phyloP scores from a whole-genome alignment of 2,797 vertebrate species.

The Darevskia nairensis region DNA sequence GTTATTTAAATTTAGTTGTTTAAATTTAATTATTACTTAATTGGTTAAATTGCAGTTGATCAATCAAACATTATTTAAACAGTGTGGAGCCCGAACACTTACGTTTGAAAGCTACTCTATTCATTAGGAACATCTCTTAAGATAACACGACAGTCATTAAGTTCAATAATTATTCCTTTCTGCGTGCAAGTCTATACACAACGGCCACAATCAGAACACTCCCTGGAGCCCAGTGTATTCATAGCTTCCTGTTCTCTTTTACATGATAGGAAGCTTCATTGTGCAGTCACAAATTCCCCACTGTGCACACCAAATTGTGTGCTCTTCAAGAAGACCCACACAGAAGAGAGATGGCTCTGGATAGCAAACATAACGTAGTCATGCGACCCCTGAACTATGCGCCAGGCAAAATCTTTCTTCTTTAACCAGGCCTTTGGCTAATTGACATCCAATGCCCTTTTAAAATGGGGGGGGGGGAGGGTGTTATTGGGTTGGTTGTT shows the following conservation, averaged over 20 bases:
- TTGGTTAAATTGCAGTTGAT: slow-evolving; percentile 1
- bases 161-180: slow-evolving; percentile 6
- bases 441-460: no score
- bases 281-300: neutral
- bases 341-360: neutral
- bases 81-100: neutral
- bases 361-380: neutral
- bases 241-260: neutral
- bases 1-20: slow-evolving; percentile 16
- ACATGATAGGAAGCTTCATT: neutral
- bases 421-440: no score
- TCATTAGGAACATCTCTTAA: slow-evolving; percentile 9
- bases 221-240: neutral
- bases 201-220: neutral
- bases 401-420: no score
- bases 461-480: no score
- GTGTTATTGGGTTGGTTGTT: no score
- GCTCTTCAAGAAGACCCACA: neutral
- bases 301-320: neutral
- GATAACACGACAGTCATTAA: neutral
- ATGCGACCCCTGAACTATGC: no score
- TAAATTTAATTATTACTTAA: neutral
- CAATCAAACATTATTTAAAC: slow-evolving; percentile 19
- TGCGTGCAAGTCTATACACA: neutral
- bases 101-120: neutral